Evolutionary conservation across 1,140 invertebrate genomes (phyloP).

Genomic region (Epicauta chinensis): DNA sequence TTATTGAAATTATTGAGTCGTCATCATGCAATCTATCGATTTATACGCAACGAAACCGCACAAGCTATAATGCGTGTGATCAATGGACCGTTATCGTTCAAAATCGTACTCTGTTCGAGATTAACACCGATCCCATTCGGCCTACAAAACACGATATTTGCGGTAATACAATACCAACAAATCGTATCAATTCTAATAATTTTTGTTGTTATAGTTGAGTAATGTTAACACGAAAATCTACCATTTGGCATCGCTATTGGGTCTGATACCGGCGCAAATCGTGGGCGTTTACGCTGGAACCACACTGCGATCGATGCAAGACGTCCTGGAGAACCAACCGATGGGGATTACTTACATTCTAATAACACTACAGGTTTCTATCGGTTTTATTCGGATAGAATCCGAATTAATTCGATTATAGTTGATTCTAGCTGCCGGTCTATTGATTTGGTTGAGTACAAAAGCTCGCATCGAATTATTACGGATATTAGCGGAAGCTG

Average conservation of each 20-base stretch:
- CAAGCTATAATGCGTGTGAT: conserved; percentile 73
- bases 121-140: conserved; percentile 90
- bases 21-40: conserved; percentile 39
- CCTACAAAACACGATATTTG: conserved; percentile 85
- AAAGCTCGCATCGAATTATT: conserved; percentile 72
- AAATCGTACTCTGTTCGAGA: conserved; percentile 75
- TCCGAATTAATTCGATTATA: background rate
- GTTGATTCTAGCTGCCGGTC: conserved; percentile 65
- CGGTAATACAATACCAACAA: conserved; percentile 56
- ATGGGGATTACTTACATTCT: conserved; percentile 66
- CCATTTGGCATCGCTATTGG: conserved; percentile 70
- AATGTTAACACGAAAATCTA: conserved; percentile 67
- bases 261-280: conserved; percentile 72
- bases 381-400: conserved; percentile 43
- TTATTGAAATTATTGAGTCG: conserved; percentile 49
- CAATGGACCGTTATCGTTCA: conserved; percentile 75
- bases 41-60: conserved; percentile 67
- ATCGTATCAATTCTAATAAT: background rate
- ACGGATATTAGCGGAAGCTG: conserved; percentile 60
- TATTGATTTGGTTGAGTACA: conserved; percentile 75
- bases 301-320: conserved; percentile 80
- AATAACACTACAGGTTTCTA: conserved; percentile 52
- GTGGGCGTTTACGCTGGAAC: conserved; percentile 83
- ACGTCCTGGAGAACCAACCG: conserved; percentile 71
- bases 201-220: conserved; percentile 58